Percentiles rank a stretch among this genome's conserved stretches.
Conservation (phyloP, 2,888 invertebrate species). For the Parnassius mnemosyne region DNA sequence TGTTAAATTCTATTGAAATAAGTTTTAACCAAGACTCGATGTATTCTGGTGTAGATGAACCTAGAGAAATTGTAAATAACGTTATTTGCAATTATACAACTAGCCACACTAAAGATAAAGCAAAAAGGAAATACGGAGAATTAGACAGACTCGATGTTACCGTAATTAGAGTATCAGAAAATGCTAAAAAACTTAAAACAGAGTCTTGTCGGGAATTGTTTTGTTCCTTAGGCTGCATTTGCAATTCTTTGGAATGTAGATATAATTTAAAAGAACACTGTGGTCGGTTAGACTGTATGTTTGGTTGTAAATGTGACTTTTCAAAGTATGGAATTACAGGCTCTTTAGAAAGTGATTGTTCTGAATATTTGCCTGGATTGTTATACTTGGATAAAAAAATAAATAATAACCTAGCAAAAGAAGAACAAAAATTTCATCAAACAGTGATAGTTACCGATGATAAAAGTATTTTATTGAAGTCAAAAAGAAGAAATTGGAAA, state of each 20-base stretch:
- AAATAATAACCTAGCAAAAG: constrained; percentile 81
- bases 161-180: constrained; percentile 77
- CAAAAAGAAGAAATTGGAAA: constrained; percentile 79
- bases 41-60: constrained; percentile 50
- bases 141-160: constrained; percentile 83
- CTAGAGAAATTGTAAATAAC: constrained; percentile 43
- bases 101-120: constrained; percentile 51
- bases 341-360: constrained; percentile 42
- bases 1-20: constrained; percentile 82
- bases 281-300: constrained; percentile 81
- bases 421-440: constrained; percentile 86
- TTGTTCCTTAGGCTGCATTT: constrained; percentile 85
- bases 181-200: constrained; percentile 29
- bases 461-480: constrained; percentile 83
- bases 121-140: constrained; percentile 68
- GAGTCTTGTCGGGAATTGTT: constrained; percentile 72
- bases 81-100: constrained; percentile 36
- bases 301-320: constrained; percentile 70
- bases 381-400: constrained; percentile 71
- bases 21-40: constrained; percentile 79
- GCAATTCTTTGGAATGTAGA: constrained; percentile 77
- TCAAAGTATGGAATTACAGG: constrained; percentile 50
- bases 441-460: constrained; percentile 84
- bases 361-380: constrained; percentile 54
- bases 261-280: constrained; percentile 80